These are phyloP conservation scores for Congeria kusceri DNA, from an alignment of 2,888 invertebrate genomes.

Conservation along the genomic window DNA sequence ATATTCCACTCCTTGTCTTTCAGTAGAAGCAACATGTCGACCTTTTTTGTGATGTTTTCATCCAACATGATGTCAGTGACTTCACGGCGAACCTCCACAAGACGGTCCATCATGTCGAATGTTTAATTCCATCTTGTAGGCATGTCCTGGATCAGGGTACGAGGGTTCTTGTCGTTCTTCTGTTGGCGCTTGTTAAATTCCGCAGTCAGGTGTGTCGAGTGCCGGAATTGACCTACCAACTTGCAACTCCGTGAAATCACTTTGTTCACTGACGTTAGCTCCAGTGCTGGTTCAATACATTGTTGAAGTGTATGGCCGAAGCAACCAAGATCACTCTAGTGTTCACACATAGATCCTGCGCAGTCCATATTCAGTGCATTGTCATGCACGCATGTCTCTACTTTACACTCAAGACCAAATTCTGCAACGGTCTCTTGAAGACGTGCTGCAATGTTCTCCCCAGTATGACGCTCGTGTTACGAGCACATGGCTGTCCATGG, in stretches of 20 bases:
- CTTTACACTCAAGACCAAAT: conserved; percentile 19
- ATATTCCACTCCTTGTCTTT: conserved; percentile 7
- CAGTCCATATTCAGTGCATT: conserved; percentile 25
- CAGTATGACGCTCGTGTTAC: neutral
- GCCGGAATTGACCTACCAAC: conserved; percentile 14
- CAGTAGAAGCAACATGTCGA: neutral
- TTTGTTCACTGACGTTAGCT: conserved; percentile 1
- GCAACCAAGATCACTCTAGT: conserved; percentile 9
- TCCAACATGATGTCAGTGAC: conserved; percentile 10
- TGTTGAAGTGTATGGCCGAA: conserved; percentile 22
- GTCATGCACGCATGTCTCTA: conserved; percentile 3
- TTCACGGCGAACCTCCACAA: neutral
- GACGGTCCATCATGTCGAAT: conserved; percentile 2
- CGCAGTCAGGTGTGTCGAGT: conserved; percentile 5
- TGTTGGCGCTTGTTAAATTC: neutral
- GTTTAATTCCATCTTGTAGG: neutral
- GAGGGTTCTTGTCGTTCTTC: conserved; percentile 1
- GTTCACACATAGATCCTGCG: neutral
- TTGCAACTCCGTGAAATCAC: neutral
- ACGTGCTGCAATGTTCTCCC: too few species aligned
- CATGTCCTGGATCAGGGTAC: neutral
- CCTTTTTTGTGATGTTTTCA: conserved; percentile 1
- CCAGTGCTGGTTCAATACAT: conserved; percentile 20
- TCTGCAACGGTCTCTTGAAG: conserved; percentile 3
- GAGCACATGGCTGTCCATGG: neutral